phyloP scores from a whole-genome alignment of 2,888 invertebrate species.

The Drosophila pseudotalamancana region DNA sequence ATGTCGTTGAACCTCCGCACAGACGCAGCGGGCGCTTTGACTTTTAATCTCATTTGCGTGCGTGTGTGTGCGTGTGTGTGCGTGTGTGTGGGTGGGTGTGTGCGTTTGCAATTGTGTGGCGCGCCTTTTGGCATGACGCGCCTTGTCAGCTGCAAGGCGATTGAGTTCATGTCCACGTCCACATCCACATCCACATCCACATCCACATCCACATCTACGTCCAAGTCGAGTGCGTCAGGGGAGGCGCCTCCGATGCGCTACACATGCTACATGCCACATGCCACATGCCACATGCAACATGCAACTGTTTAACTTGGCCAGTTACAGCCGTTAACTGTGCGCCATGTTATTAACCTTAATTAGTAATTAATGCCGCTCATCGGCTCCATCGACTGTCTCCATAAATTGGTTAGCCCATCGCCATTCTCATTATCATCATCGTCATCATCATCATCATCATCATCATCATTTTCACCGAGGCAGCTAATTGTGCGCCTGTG shows the following conservation, averaged over 20 bases:
- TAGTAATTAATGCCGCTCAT: conserved; percentile 52
- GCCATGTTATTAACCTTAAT: conserved; percentile 71
- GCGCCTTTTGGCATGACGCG: conserved; percentile 15
- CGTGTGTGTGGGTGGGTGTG: conserved; percentile 5
- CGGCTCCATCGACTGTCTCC: conserved; percentile 1
- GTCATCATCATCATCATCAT: background rate
- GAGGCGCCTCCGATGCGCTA: background rate
- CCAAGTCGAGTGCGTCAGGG: conserved; percentile 3
- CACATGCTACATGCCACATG: no score
- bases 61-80: conserved; percentile 1
- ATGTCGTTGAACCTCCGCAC: conserved; percentile 70
- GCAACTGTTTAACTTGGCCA: conserved; percentile 48
- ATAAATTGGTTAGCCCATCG: conserved; percentile 15
- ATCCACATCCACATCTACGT: conserved; percentile 10
- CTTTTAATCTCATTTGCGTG: conserved; percentile 70
- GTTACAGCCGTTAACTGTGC: conserved; percentile 43
- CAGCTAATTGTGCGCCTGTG: background rate
- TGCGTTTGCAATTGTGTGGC: conserved; percentile 4
- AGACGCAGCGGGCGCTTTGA: conserved; percentile 34
- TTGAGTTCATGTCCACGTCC: conserved; percentile 1
- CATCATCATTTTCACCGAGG: no score
- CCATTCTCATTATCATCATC: conserved; percentile 14
- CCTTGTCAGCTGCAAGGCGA: conserved; percentile 18
- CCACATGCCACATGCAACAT: no score
- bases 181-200: conserved; percentile 7